Evolutionary conservation across 1,140 invertebrate genomes (phyloP), one percentile per base, ranked within the genome.

Genomic region (Zaprionus capensis): DNA sequence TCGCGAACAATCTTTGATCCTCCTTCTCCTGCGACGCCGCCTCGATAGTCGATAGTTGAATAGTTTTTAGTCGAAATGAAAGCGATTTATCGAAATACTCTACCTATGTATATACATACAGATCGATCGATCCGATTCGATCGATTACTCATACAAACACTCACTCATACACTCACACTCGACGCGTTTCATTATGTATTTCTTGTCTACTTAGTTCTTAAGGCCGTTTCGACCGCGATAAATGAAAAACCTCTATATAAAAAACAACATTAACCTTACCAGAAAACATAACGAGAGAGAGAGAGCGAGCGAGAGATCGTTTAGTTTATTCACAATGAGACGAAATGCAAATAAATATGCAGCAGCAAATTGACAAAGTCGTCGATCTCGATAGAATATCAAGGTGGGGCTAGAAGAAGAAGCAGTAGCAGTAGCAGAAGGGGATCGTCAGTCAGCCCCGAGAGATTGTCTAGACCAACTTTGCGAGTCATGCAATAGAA

Each of bases 181-280:
- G 66, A 82, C 58, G 70, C 67, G 68, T 85, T 88, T 81, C 81
- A 81, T 88, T 88, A 74, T 85, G 71, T 76, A 69, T 85, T 90
- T 87, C 85, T 90, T 85, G 85, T 90, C 85, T 88, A 72, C 51
- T 85, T 88, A 88, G 70, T 82, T 76, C 76, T 77, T 88, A 88
- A 88, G 85, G 81, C 85, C 90, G 81, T 90, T 88, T 88, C 56
- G 81, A 87, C 83, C 83, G 83, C 83, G 83, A 87, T 87, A 87
- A 87, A 88, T 26, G 36, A 75, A 70, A 75, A 70, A 15, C 44
- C 44, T 71, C 46, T 78, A 65, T 63, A 69, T 67, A 73, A 81
- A 71, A 56, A 65, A 46, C 53, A 46, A 59, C 12, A 51, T 51
- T 51, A 51, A 51, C 20, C 46, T 22, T 14, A 51, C 12, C 20